Conservation (phyloP, 2,888 invertebrate species). For the Drosophila neotestacea region DNA sequence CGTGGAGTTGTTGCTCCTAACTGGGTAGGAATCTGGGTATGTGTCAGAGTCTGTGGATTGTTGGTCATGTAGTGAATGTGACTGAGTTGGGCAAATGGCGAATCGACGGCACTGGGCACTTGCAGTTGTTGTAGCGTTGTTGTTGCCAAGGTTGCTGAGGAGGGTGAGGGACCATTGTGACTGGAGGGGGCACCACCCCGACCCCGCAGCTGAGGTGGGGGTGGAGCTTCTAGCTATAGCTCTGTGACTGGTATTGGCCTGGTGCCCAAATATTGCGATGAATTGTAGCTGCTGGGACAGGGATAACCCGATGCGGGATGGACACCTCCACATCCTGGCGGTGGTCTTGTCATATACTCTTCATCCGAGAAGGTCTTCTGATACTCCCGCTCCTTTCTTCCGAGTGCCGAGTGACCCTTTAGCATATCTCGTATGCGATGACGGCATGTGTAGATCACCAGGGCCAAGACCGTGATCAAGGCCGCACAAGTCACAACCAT, state of each 20-base stretch:
- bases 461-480: conserved; percentile 89
- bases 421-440: conserved; percentile 92
- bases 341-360: conserved; percentile 88
- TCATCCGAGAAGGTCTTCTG: conserved; percentile 96
- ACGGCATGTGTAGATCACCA: conserved; percentile 92
- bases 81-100: conserved; percentile 84
- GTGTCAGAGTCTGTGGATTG: conserved; percentile 51
- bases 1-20: conserved; percentile 25
- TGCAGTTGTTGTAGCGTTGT: conserved; percentile 82
- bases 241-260: conserved; percentile 95
- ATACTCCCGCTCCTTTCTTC: conserved; percentile 93
- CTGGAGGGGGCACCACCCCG: conserved; percentile 84
- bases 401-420: conserved; percentile 87
- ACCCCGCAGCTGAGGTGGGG: conserved; percentile 91
- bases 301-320: conserved; percentile 77
- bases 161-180: conserved; percentile 46
- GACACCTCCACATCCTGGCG: conserved; percentile 83
- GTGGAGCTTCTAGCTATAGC: conserved; percentile 96
- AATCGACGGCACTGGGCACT: conserved; percentile 80
- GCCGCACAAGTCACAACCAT: conserved; percentile 91
- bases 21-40: background rate
- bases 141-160: conserved; percentile 22
- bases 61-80: conserved; percentile 85
- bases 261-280: conserved; percentile 85
- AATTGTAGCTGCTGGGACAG: conserved; percentile 75